These are phyloP conservation scores for Spisula solida DNA, from an alignment of 2,888 invertebrate genomes.

Conservation along the genomic window DNA sequence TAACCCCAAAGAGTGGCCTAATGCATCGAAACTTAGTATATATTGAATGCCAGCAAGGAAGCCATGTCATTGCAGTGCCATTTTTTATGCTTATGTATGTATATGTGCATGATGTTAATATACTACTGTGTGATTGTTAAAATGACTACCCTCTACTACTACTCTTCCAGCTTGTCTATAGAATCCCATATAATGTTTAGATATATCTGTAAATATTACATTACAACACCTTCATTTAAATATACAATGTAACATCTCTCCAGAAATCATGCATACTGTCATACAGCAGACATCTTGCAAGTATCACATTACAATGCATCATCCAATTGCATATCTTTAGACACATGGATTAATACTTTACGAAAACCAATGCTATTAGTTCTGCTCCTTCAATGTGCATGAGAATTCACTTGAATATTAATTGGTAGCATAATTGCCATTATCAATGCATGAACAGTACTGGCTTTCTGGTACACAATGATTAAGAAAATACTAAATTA, in stretches of 20 bases:
- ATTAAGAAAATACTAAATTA: background rate
- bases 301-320: background rate
- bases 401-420: background rate
- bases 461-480: background rate
- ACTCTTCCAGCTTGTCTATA: background rate
- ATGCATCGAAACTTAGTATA: no score
- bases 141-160: background rate
- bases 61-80: no score
- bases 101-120: no score
- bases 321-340: background rate
- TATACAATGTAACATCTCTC: background rate
- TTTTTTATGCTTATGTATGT: no score
- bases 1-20: no score
- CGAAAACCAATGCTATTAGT: background rate
- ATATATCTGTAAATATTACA: background rate
- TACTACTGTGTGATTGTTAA: background rate
- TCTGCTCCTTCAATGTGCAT: background rate
- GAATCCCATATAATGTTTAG: background rate
- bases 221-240: background rate
- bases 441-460: background rate
- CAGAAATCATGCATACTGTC: background rate
- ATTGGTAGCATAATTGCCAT: background rate
- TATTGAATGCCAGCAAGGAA: no score
- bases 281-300: background rate
- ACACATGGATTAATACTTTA: no score